These are phyloP conservation scores for Seira musarum DNA, from an alignment of 2,888 invertebrate species.

Conservation along the genomic window DNA sequence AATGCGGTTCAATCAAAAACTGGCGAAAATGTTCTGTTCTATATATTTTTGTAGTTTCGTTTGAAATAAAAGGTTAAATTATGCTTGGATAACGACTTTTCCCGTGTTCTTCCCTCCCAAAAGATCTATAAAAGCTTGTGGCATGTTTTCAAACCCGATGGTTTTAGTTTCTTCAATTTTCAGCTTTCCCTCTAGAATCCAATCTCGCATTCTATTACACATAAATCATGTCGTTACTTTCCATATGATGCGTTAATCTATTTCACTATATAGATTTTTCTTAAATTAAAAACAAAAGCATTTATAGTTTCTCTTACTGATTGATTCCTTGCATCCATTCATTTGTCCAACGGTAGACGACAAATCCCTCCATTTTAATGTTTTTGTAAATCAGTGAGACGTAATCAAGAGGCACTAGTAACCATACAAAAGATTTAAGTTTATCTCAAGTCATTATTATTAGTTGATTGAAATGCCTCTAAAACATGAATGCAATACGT, in stretches of 20 bases:
- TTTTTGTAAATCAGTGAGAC: slow-evolving; percentile 76
- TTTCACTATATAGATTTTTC: too few species aligned
- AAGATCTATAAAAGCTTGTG: slow-evolving; percentile 80
- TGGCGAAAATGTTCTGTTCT: too few species aligned
- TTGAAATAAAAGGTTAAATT: too few species aligned
- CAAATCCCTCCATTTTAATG: slow-evolving; percentile 79
- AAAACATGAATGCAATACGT: not conserved
- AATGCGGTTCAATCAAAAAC: too few species aligned
- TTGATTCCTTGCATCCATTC: slow-evolving; percentile 77
- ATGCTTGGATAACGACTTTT: slow-evolving; percentile 81
- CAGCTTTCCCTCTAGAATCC: slow-evolving; percentile 76
- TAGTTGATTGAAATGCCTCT: not conserved
- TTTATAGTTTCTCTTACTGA: slow-evolving; percentile 72
- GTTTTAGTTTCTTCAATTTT: slow-evolving; percentile 81
- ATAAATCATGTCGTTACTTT: not conserved
- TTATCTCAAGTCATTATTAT: not conserved
- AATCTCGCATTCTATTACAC: slow-evolving; percentile 59
- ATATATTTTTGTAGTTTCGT: slow-evolving; percentile 8
- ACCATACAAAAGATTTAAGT: not conserved
- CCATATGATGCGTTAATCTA: too few species aligned
- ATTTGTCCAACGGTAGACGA: slow-evolving; percentile 75
- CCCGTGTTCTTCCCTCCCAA: slow-evolving; percentile 80
- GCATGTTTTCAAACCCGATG: slow-evolving; percentile 83
- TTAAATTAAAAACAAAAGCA: not conserved
- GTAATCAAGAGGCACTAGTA: slow-evolving; percentile 74